Base-by-base conservation (phyloP, 2,888 invertebrate species). In the Hemicrepidius hirtus region DNA sequence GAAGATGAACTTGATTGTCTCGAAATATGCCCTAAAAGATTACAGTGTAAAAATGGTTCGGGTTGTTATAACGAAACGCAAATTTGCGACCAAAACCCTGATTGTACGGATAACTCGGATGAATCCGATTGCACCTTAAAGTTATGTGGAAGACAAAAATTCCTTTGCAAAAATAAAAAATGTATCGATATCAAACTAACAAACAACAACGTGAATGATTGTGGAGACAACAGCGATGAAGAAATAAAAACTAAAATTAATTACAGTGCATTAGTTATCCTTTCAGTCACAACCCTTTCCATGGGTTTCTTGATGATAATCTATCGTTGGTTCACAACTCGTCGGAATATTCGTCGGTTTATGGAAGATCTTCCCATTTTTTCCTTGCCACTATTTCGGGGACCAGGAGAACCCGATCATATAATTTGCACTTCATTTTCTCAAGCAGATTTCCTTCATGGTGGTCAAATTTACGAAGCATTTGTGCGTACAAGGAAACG, bases 291-390 rank as follows among this genome's bases (percentile, higher is more conserved):
- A 5, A 55, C 76, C 16, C 64, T 78, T 35, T 21, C 74, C 0
- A 40, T 74, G n/a, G 32, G 74, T 12, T 77, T 77, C 21, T 16
- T 71, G 3, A 67, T 62, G 44, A 16, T 81, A 4, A 60, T 79
- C 5, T 65, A 70, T 12, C 75, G 77, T 9, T 82, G 79, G 80
- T 78, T 62, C 50, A 16, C 65, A 13, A 69, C 35, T 12, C 67
- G 82, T 37, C 50, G 79, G 6, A 71, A 81, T 57, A 32, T 81
- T 2, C 32, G 63, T 5, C 50, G 70, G 10, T 40, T 81, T 3
- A 69, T 82, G 57, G 70, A 73, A 10, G 77, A 82, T 55, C 68
- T 78, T 32, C 82, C 81, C 5, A 77, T 80, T 37, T 80, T 81
- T 70, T 80, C 81, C 3, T 41, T 79, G 50, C 79, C 80, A 9